Evolutionary conservation across 2,888 invertebrate genomes (phyloP).

Genomic region (Eretmocerus hayati): DNA sequence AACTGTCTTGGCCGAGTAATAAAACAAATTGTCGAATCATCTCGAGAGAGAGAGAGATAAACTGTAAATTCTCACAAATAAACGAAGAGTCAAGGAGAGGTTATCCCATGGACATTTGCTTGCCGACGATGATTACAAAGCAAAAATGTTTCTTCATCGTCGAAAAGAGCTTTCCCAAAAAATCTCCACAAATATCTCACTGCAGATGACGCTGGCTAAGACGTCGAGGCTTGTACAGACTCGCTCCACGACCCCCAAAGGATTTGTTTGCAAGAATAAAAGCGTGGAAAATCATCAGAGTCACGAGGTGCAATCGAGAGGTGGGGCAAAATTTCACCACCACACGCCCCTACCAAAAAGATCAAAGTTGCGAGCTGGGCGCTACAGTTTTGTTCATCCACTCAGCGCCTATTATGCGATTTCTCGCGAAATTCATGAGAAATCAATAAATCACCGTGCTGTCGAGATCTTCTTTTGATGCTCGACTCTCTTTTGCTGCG

Average conservation of each 20-base stretch:
- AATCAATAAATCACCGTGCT: conserved; percentile 9
- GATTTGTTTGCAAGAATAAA: conserved; percentile 1
- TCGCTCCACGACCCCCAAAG: not conserved
- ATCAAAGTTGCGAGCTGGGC: not conserved
- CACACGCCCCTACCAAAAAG: conserved; percentile 10
- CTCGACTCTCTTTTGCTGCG: not conserved
- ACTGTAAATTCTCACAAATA: no score
- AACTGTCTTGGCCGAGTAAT: no score
- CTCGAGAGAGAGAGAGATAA: no score
- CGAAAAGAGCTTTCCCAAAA: no score
- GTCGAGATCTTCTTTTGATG: not conserved
- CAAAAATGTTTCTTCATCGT: no score
- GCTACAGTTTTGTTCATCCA: not conserved
- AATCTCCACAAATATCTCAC: no score
- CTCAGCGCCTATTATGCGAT: not conserved
- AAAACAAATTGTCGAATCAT: no score
- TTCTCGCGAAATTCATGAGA: conserved; percentile 8
- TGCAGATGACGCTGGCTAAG: no score
- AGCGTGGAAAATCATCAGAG: conserved; percentile 1
- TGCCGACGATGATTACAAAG: no score
- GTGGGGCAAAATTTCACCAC: not conserved
- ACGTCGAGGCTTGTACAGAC: no score
- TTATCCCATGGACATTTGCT: no score
- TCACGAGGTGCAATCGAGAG: conserved; percentile 5
- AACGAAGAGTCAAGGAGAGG: no score